A percentile compares a stretch with the other conserved stretches of the same genome.
Evolutionary conservation across 2,888 invertebrate genomes (phyloP).

Genomic region (Pristionchus japonicus): DNA sequence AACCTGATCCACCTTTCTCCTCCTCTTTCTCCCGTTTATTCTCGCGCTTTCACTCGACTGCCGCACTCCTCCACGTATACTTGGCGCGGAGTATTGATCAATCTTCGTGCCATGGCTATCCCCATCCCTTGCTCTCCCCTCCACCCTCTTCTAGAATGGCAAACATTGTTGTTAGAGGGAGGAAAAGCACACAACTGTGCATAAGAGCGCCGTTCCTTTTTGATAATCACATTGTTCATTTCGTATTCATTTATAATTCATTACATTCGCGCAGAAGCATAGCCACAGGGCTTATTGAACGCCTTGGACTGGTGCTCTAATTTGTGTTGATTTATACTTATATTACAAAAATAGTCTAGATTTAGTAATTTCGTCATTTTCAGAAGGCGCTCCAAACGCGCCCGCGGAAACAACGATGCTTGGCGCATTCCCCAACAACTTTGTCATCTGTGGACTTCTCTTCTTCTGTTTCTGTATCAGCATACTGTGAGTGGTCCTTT

Average conservation of each 20-base stretch:
- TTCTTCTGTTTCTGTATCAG: slow-evolving; percentile 9
- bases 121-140: background rate
- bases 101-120: background rate
- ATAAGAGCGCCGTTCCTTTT: background rate
- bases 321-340: background rate
- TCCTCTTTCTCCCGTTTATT: background rate
- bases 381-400: background rate
- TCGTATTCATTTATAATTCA: no score
- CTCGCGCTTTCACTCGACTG: background rate
- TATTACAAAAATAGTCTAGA: background rate
- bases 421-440: slow-evolving; percentile 40
- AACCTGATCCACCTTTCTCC: slow-evolving; percentile 16
- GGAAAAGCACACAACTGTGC: background rate
- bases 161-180: background rate
- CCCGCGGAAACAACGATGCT: slow-evolving; percentile 24
- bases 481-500: background rate
- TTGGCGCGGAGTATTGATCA: slow-evolving; percentile 4
- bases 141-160: background rate
- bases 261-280: background rate
- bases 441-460: slow-evolving; percentile 40
- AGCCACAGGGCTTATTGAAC: no score
- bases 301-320: no score
- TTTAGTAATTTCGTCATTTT: background rate
- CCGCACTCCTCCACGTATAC: background rate
- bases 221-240: no score